Base-by-base conservation (phyloP, 2,888 invertebrate species). In the Luperina nickerlii region DNA sequence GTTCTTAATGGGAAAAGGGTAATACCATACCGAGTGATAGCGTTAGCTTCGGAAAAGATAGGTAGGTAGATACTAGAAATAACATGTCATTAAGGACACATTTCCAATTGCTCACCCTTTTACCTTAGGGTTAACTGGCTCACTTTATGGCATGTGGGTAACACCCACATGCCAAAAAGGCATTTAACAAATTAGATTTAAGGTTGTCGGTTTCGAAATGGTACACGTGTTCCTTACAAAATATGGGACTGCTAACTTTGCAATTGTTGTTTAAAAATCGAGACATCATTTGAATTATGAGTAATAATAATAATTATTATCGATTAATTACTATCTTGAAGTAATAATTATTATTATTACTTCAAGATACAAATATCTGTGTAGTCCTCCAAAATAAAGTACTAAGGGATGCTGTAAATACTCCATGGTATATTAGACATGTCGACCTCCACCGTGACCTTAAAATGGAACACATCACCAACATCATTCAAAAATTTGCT, bases 61-160 rank as follows among this genome's bases (percentile, higher is more conserved):
- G 48, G 57, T 67, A 15, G 27, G 15, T 32, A 45, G 48, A 48
- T 67, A 42, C 77, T 27, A n/a, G 38, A 51, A 65, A 70, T 83
- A 83, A 65, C 77, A 32, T 83, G 65, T 66, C 65, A 86, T 83
- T 74, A 83, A 63, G 67, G 76, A 76, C 63, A 86, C 87, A 83
- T 87, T 83, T 87, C 48, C 87, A 83, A 87, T 83, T 73, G 73
- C 57, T 71, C 71, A 75, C 71, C 86, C 75, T 83, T 86, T 83
- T 77, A 83, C 75, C 45, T n/a, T 11, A 32, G 54, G 45, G 73
- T 79, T 54, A 78, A 76, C 60, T 57, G 57, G 72, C 73, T 62
- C 66, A 86, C 83, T 86, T 73, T 68, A 62, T 73, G 32, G 32
- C 32, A 32, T 32, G 32, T 32, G 32, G 32, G 32, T 32, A 32